Conservation (phyloP, 2,888 invertebrate genomes). For the Ectobius pallidus region DNA sequence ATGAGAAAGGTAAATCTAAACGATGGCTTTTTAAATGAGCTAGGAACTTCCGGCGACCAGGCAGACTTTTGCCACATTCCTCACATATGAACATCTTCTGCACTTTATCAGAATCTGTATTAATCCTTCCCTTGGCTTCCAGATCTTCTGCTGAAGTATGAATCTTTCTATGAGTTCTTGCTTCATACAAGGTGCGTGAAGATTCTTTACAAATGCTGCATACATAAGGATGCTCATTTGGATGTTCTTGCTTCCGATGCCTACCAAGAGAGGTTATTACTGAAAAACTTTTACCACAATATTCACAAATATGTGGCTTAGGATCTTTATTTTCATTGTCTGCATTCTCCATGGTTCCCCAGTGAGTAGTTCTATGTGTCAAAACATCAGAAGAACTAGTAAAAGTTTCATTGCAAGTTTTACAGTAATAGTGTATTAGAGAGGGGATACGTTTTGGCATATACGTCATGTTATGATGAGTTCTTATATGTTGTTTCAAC, state of each 20-base stretch:
- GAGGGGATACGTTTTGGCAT: slow-evolving; percentile 39
- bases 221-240: slow-evolving; percentile 43
- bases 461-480: slow-evolving; percentile 27
- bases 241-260: slow-evolving; percentile 41
- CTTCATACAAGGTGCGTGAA: slow-evolving; percentile 43
- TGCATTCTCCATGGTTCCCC: slow-evolving; percentile 6
- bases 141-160: slow-evolving; percentile 31
- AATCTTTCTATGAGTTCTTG: slow-evolving; percentile 40
- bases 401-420: slow-evolving; percentile 40
- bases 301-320: slow-evolving; percentile 38
- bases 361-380: slow-evolving; percentile 39
- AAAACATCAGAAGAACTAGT: slow-evolving; percentile 42
- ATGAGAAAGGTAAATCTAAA: slow-evolving; percentile 20
- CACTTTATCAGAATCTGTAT: background rate
- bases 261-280: slow-evolving; percentile 32
- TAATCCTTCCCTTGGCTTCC: background rate
- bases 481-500: slow-evolving; percentile 38
- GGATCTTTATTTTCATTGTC: slow-evolving; percentile 16
- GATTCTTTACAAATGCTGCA: slow-evolving; percentile 41
- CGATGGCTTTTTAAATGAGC: slow-evolving; percentile 34
- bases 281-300: slow-evolving; percentile 38
- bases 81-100: slow-evolving; percentile 35
- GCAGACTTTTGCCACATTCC: slow-evolving; percentile 32
- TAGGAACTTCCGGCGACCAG: slow-evolving; percentile 31
- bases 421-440: slow-evolving; percentile 43